Conservation (phyloP, 2,113 vertebrate genomes). For the Ceyx melanurus region DNA sequence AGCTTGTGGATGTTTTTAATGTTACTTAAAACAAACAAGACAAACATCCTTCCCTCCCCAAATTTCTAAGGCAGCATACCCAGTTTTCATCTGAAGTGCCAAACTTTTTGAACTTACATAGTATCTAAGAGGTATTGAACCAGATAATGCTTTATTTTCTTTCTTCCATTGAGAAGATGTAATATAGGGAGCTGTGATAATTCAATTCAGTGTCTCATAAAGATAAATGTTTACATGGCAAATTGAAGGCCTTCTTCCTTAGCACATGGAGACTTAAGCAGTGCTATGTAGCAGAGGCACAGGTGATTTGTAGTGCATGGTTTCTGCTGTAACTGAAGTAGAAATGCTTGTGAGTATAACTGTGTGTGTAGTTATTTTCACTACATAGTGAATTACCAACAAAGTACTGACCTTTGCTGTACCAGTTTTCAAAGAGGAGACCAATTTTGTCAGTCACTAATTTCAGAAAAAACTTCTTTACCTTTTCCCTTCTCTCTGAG, state of each 20-base stretch:
- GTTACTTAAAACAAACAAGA: background rate
- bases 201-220: background rate
- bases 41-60: rapidly evolving
- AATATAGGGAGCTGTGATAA: background rate
- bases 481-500: background rate
- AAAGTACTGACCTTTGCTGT: background rate
- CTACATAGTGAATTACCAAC: background rate
- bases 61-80: background rate
- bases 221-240: background rate
- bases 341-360: background rate
- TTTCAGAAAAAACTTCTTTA: background rate
- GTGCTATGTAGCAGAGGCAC: background rate
- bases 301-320: background rate
- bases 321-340: background rate
- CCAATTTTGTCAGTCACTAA: background rate
- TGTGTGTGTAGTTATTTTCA: background rate
- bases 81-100: background rate
- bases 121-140: background rate
- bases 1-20: background rate
- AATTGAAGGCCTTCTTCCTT: background rate
- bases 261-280: rapidly evolving
- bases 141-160: background rate
- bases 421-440: background rate
- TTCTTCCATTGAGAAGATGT: background rate
- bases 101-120: background rate